These are phyloP conservation scores for Pristionchus mayeri DNA, from an alignment of 2,888 invertebrate genomes.

Conservation along the genomic window DNA sequence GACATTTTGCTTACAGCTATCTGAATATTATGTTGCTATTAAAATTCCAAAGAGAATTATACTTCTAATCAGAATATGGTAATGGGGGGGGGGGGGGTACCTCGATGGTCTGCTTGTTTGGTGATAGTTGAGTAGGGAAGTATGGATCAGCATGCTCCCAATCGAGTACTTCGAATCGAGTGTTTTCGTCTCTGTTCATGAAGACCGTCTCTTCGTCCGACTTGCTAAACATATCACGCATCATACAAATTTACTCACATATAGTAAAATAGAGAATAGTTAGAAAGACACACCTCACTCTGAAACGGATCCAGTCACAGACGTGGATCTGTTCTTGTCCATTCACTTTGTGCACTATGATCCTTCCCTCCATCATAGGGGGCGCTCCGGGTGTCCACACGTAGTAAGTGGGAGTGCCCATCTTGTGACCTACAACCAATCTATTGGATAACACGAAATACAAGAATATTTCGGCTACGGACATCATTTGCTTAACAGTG, in stretches of 20 bases:
- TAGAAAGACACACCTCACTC: background rate
- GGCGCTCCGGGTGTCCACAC: constrained; percentile 40
- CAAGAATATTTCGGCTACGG: background rate
- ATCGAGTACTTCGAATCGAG: background rate
- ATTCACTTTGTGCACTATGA: background rate
- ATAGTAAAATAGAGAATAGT: background rate
- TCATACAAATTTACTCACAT: background rate
- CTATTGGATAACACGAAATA: background rate
- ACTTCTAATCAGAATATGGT: background rate
- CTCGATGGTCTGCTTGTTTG: constrained; percentile 20
- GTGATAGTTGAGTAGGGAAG: background rate
- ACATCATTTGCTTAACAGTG: background rate
- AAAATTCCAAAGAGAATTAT: background rate
- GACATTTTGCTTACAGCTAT: background rate
- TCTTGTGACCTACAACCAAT: constrained; percentile 1
- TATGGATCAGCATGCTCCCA: background rate
- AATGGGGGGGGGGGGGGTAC: background rate
- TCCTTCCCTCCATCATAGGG: background rate
- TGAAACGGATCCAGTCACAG: constrained; percentile 24
- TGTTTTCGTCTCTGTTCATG: background rate
- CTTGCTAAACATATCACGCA: background rate
- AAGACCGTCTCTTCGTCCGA: background rate
- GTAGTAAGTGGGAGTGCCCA: background rate
- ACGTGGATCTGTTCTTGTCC: background rate
- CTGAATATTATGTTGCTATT: background rate